Evolutionary conservation across 2,113 vertebrate genomes (phyloP).

Genomic region (Datnioides undecimradiatus): DNA sequence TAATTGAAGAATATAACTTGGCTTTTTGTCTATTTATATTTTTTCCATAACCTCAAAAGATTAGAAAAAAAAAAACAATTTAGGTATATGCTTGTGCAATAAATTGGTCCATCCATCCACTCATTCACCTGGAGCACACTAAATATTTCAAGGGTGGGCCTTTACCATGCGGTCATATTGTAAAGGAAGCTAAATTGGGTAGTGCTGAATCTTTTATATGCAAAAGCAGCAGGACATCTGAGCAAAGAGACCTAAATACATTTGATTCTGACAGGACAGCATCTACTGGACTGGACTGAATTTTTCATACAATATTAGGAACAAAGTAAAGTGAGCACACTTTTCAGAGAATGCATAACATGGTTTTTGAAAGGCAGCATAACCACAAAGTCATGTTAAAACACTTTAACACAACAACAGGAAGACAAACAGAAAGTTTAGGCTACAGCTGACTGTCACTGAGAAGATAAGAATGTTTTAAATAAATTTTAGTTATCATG

Average conservation of each 20-base stretch:
- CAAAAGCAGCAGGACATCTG: constrained; percentile 21
- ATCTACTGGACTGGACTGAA: not conserved
- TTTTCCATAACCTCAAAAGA: not conserved
- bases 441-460: not conserved
- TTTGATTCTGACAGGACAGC: not conserved
- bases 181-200: constrained; percentile 27
- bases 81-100: not conserved
- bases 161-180: constrained; percentile 27
- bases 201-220: constrained; percentile 43
- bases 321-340: not conserved
- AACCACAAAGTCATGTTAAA: not conserved
- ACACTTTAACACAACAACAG: not conserved
- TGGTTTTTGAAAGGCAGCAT: too few relatives aligned
- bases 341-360: not conserved
- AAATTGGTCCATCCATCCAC: not conserved
- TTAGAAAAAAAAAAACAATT: not conserved
- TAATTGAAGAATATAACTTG: not conserved
- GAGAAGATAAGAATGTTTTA: constrained; percentile 5
- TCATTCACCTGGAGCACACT: not conserved
- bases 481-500: constrained; percentile 1
- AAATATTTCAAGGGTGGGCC: constrained; percentile 56
- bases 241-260: not conserved
- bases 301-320: not conserved
- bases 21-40: not conserved
- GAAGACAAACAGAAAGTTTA: not conserved